Evolutionary conservation across 2,888 invertebrate genomes (phyloP).

Genomic region (Mythimna impura): DNA sequence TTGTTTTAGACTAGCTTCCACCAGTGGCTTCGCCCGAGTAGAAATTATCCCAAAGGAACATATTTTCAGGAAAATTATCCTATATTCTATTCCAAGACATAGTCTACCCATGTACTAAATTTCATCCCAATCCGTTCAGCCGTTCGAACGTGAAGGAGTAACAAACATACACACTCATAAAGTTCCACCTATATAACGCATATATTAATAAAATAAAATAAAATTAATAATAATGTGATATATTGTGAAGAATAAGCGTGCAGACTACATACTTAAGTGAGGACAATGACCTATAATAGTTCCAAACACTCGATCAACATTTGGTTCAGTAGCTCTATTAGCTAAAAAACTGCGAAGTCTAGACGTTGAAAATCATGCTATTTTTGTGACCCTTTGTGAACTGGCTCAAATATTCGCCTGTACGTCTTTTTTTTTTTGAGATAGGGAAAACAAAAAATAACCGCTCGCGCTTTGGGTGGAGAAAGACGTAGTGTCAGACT

Average conservation of each 20-base stretch:
- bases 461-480: too few relatives aligned
- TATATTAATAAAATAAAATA: too few relatives aligned
- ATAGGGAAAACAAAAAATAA: too few relatives aligned
- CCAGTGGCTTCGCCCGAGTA: too few relatives aligned
- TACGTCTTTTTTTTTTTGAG: background rate
- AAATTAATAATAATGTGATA: too few relatives aligned
- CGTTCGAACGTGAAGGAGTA: background rate
- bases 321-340: conserved; percentile 1
- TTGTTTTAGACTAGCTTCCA: too few relatives aligned
- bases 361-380: conserved; percentile 22
- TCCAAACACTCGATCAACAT: background rate
- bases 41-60: too few relatives aligned
- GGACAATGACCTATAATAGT: background rate
- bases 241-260: background rate
- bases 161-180: too few relatives aligned
- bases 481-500: too few relatives aligned
- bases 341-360: conserved; percentile 15
- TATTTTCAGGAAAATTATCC: too few relatives aligned
- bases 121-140: background rate
- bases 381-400: background rate
- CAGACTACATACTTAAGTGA: background rate
- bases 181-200: background rate
- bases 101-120: too few relatives aligned
- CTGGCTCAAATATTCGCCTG: background rate
- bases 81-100: too few relatives aligned